These are phyloP conservation scores for Heliocidaris erythrogramma DNA, from an alignment of 35 echinoderm and acorn worm species.

Conservation along the genomic window DNA sequence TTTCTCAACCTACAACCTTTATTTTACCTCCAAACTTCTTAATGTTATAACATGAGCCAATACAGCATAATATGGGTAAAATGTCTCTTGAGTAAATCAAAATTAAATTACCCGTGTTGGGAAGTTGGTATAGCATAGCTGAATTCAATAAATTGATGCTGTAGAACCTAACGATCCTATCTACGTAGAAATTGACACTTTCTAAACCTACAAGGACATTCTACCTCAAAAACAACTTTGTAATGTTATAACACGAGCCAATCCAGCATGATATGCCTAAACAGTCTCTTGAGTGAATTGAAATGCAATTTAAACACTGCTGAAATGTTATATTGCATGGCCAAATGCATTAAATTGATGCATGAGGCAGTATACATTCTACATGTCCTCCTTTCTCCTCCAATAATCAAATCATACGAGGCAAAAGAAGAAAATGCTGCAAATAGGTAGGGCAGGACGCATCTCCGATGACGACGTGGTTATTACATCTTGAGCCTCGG, in stretches of 20 bases:
- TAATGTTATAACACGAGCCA: no score
- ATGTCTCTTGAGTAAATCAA: not conserved
- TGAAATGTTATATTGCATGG: not conserved
- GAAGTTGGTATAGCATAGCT: not conserved
- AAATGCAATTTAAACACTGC: not conserved
- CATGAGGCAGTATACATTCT: not conserved
- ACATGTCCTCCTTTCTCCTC: not conserved
- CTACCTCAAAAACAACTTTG: no score
- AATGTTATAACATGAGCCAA: not conserved
- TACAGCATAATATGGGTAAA: not conserved
- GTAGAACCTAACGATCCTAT: not conserved
- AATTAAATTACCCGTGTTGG: not conserved
- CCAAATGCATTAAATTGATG: not conserved
- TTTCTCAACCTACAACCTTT: not conserved
- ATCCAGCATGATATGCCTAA: not conserved
- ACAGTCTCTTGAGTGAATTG: not conserved
- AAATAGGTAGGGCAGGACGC: not conserved
- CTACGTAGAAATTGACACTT: no score
- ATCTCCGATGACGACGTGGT: not conserved
- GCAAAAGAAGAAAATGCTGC: not conserved
- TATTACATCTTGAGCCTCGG: not conserved
- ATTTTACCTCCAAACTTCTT: not conserved
- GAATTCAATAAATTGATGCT: not conserved
- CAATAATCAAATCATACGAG: not conserved
- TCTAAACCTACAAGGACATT: no score